These are phyloP conservation scores for Drosophila setosimentum DNA, from an alignment of 2,888 invertebrate genomes.

Conservation along the genomic window DNA sequence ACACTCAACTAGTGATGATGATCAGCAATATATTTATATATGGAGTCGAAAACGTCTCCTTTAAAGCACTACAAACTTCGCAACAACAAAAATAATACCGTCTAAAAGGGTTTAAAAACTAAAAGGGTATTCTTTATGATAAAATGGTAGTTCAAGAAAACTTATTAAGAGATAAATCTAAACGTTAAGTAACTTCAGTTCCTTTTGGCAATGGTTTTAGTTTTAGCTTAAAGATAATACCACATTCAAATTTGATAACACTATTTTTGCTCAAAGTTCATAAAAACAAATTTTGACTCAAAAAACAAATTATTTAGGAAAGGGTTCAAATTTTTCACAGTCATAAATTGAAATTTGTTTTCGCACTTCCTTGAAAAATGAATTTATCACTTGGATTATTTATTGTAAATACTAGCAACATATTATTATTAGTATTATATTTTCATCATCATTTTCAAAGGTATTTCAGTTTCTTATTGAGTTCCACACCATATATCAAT, in stretches of 20 bases:
- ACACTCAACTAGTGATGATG: background rate
- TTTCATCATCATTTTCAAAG: background rate
- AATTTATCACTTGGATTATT: background rate
- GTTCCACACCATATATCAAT: constrained; percentile 51
- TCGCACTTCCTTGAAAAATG: background rate
- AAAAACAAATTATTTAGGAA: background rate
- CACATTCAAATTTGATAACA: background rate
- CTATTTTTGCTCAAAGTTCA: background rate
- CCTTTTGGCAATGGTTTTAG: background rate
- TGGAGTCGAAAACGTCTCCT: background rate
- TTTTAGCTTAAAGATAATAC: background rate
- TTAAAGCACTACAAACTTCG: background rate
- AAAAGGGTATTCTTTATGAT: background rate
- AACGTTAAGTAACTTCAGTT: background rate
- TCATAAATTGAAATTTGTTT: background rate
- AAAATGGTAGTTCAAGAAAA: background rate
- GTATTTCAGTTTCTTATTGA: background rate
- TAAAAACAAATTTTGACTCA: background rate
- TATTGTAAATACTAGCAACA: background rate
- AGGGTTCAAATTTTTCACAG: background rate
- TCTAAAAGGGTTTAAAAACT: too few relatives aligned
- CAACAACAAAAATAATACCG: background rate
- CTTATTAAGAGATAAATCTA: background rate
- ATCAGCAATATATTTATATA: background rate
- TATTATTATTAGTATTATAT: background rate